Base-by-base conservation (phyloP, 1,140 invertebrate genomes). In the Cephus cinctus region DNA sequence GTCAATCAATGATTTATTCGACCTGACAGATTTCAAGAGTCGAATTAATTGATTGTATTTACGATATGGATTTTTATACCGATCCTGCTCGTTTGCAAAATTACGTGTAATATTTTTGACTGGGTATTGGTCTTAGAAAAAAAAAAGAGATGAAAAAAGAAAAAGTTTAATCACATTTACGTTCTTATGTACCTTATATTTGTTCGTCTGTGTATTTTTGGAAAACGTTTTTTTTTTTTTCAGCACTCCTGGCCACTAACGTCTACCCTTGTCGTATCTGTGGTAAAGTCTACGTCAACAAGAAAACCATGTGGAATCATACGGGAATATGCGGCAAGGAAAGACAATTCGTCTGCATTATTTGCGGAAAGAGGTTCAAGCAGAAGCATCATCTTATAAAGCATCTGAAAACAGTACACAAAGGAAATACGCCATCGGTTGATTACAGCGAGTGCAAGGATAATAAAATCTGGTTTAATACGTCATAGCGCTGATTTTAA, bases 341-440 rank as follows among this genome's bases (percentile, higher is more conserved):
- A 39, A 63, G 66, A 8, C 62, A 71, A 38, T 73, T 73, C 55
- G 56, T 57, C 20, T 75, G 72, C 45, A 57, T 60, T 5, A 46
- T 63, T 19, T 75, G 71, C 56, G 47, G 41, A 35, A 51, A 61
- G 23, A 57, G 54, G 31, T 57, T 56, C 43, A 58, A 62, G n/a
- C 59, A 69, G 18, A 66, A 63, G 16, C 44, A 55, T 22, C 38
- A 41, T 41, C 11, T 41, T 8, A 12, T n/a, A 5, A 41, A 21
- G 14, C 38, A 41, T 3, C 2, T 21, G 5, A 41, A 44, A 8
- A 52, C 43, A 22, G 43, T 48, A 14, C 56, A 58, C 22, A 52
- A 49, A 44, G 25, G 15, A 27, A 27, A 15, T 32, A 34, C 8
- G 14, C 35, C 8, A 14, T 35, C 4, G 19, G 25, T 36, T 21